Percentiles rank a stretch among this genome's conserved stretches.
phyloP scores from a whole-genome alignment of 1,140 invertebrate species.

The Atta cephalotes region DNA sequence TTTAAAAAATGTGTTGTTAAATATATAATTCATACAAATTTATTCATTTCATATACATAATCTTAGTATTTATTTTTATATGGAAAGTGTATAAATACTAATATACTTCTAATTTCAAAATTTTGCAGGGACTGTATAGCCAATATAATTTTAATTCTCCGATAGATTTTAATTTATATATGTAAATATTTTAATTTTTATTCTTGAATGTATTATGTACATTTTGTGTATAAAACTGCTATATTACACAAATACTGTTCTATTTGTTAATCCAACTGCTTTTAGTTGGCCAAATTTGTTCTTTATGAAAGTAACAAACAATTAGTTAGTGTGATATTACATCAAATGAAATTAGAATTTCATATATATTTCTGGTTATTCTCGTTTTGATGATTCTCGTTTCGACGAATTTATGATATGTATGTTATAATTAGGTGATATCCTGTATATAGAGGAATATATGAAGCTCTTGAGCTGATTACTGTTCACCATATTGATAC shows the following conservation, averaged over 20 bases:
- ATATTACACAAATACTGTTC: not conserved
- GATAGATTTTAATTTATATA: not conserved
- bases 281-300: conserved; percentile 12
- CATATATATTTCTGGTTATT: not conserved
- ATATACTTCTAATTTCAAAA: no score
- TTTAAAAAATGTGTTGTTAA: no score
- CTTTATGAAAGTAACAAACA: not conserved
- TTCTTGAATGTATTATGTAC: not conserved
- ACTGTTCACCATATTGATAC: conserved; percentile 8
- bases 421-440: conserved; percentile 49
- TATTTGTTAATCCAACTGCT: not conserved
- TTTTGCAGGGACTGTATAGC: no score
- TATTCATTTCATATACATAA: no score
- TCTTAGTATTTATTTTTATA: no score
- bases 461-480: conserved; percentile 51
- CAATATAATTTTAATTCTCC: not conserved
- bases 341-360: conserved; percentile 50
- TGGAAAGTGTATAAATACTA: no score
- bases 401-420: conserved; percentile 35
- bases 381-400: not conserved
- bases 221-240: not conserved
- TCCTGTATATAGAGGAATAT: not conserved
- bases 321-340: not conserved
- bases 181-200: not conserved
- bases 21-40: no score